Base-by-base conservation (phyloP, 2,113 vertebrate genomes). In the Melozone crissalis region DNA sequence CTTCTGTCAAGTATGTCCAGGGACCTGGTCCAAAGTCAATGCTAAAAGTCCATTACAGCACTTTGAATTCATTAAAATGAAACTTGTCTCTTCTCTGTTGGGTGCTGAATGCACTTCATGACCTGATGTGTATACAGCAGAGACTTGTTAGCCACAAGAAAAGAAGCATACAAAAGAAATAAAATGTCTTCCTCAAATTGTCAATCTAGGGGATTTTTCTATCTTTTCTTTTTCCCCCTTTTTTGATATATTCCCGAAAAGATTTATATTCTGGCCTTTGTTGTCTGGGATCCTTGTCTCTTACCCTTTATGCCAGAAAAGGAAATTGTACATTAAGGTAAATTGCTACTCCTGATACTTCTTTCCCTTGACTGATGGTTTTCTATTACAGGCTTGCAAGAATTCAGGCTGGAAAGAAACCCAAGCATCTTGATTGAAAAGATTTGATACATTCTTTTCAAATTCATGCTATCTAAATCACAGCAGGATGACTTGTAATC, bases 401-500 rank as follows among this genome's bases (percentile, higher is more conserved):
- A 93, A 86, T 78, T 89, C 87, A 82, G 72, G 24, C 61, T 87
- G 49, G 35, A 96, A 94, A 81, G 81, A 88, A 87, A 91, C 73
- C 49, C 78, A 96, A 86, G 94, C 52, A 92, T 76, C 78, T 94
- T 87, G 90, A 87, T 91, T 73, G 95, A 96, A 86, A 89, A 58
- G 84, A 93, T 95, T 97, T 90, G 92, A 96, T 94, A 87, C 67
- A 84, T 92, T 97, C 94, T 91, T 94, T 72, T 69, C 90, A 84
- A 91, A 95, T 92, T 87, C 78, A 76, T 82, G 41, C 59, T 78
- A 89, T 87, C 93, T 93, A 92, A 95, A 94, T 96, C 93, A 87
- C 84, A 90, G 93, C 66, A 59, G 93, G 82, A 95, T 90, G 91
- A 87, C 76, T 93, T 93, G 85, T 95, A 92, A 93, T 90, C 82